phyloP scores from a whole-genome alignment of 1,140 invertebrate species.

The Zaprionus camerounensis region DNA sequence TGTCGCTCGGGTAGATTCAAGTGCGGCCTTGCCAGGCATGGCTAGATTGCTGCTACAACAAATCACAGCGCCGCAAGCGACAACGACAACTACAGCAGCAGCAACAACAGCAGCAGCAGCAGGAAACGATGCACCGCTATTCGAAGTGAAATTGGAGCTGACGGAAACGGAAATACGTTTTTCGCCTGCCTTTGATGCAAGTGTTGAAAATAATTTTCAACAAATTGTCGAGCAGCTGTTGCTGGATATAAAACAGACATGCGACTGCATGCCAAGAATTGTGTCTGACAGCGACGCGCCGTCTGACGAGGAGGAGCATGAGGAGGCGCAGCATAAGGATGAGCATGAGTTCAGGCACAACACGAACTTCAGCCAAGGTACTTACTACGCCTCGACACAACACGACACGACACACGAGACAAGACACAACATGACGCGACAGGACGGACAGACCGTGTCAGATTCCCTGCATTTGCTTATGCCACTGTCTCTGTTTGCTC shows the following conservation, averaged over 20 bases:
- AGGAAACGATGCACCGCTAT: slow-evolving; percentile 69
- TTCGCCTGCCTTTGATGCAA: slow-evolving; percentile 78
- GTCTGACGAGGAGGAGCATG: slow-evolving; percentile 62
- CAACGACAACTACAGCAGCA: slow-evolving; percentile 35
- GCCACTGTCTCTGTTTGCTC: neutral
- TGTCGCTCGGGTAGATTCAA: slow-evolving; percentile 11
- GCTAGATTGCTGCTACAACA: slow-evolving; percentile 63
- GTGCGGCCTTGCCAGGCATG: slow-evolving; percentile 42
- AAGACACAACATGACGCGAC: neutral
- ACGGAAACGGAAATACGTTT: slow-evolving; percentile 82
- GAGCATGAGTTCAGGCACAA: slow-evolving; percentile 16
- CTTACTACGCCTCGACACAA: neutral
- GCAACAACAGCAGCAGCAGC: slow-evolving; percentile 27
- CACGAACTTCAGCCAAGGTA: slow-evolving; percentile 50
- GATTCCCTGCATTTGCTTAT: slow-evolving; percentile 13
- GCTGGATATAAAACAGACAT: slow-evolving; percentile 82
- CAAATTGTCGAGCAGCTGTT: slow-evolving; percentile 84
- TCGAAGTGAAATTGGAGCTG: slow-evolving; percentile 84
- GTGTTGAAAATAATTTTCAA: slow-evolving; percentile 83
- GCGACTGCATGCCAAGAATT: slow-evolving; percentile 83
- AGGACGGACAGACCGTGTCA: neutral
- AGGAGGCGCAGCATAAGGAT: slow-evolving; percentile 4
- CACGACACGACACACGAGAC: no score
- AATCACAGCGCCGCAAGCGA: slow-evolving; percentile 62
- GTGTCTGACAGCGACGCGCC: slow-evolving; percentile 73